A percentile compares a stretch with the other conserved stretches of the same genome.
Conservation (phyloP, 2,888 invertebrate species). For the Diabrotica balteata region DNA sequence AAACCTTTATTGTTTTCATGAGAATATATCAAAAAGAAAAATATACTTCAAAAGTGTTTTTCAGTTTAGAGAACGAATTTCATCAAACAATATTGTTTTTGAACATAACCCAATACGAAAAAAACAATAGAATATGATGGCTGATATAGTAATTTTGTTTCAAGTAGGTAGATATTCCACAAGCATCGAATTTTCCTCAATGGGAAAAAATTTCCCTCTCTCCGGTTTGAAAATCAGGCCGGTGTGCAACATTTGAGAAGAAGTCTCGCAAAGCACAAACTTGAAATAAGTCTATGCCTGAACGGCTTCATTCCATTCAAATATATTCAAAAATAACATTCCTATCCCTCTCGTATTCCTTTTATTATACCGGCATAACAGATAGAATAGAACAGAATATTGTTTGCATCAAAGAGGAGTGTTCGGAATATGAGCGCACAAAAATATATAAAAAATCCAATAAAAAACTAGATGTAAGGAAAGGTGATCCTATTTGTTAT, state of each 20-base stretch:
- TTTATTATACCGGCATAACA: constrained; percentile 25
- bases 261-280: constrained; percentile 9
- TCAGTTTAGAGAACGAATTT: too few species aligned
- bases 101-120: too few species aligned
- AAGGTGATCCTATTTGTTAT: constrained; percentile 35
- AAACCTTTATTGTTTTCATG: too few species aligned
- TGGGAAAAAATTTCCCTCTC: neutral
- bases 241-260: constrained; percentile 1
- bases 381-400: constrained; percentile 26
- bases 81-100: too few species aligned
- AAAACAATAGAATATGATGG: too few species aligned
- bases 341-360: constrained; percentile 28
- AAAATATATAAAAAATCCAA: constrained; percentile 30
- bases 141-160: too few species aligned
- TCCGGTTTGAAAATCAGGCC: neutral
- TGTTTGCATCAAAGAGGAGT: constrained; percentile 27
- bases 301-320: constrained; percentile 31
- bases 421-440: constrained; percentile 26
- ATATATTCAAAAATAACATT: constrained; percentile 34
- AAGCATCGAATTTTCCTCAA: neutral
- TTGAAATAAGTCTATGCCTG: constrained; percentile 26
- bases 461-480: constrained; percentile 28
- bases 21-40: too few species aligned
- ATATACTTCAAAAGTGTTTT: too few species aligned
- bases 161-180: neutral